Base-by-base conservation (phyloP, 1,140 invertebrate species). In the Wiebesia pumilae region DNA sequence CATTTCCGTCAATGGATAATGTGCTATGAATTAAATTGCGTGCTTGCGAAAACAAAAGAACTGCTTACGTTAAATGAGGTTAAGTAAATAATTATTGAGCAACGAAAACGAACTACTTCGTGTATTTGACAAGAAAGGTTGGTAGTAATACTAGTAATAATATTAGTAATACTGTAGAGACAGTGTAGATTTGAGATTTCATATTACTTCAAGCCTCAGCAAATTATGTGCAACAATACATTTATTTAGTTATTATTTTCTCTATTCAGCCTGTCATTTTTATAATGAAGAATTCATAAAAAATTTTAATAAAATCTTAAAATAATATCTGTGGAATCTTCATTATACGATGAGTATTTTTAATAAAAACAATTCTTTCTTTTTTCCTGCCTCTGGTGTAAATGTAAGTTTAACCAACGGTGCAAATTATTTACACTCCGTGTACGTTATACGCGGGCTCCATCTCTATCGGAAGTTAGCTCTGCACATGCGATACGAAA, bases 81-180 rank as follows among this genome's bases (percentile, higher is more conserved):
- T 75, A 75, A 75, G 40, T 43, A 75, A 75, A 75, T 75, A 75
- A 43, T 75, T 75, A 75, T 40, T 43, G 38, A 75, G 71, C 38
- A 75, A 75, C 14, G 24, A 75, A 43, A 43, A 0, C 38, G 7
- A 33, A 19, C n/a, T 71, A 38, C 16, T 71, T 71, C 35, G 12
- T 24, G n/a, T 21, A 38, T 71, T 38, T 21, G 35, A 24, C 69
- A 71, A 33, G 30, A 24, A 30, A 71, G 69, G 19, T 38, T 71
- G n/a, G n/a, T n/a, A n/a, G n/a, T n/a, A n/a, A 21, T 38, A 38
- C 3, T 24, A 7, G 35, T n/a, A n/a, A n/a, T n/a, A 62, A 4
- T 62, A 62, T 27, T 0, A 62, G 27, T 27, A 27, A 6, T 27
- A 27, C 27, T 27, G 2, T 24, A 62, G 24, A 62, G 27, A 27